A percentile compares a stretch with the other conserved stretches of the same genome.
These are phyloP conservation scores for Chloromyia formosa DNA, from an alignment of 2,888 invertebrate species.

Conservation along the genomic window DNA sequence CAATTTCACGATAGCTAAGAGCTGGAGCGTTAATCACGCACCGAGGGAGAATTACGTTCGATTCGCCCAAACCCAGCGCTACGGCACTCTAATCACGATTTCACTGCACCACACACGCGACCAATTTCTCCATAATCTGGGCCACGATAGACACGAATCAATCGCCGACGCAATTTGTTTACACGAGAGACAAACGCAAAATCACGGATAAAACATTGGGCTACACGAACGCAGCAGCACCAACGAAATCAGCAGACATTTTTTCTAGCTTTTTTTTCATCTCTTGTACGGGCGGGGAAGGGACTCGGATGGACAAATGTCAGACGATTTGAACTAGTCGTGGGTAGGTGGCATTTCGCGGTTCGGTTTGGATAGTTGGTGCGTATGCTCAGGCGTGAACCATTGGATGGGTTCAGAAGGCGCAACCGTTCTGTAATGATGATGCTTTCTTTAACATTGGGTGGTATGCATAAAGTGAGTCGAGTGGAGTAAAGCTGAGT, in stretches of 20 bases:
- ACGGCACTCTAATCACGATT: background rate
- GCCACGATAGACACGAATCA: background rate
- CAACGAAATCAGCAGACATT: conserved; percentile 46
- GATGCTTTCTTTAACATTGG: no score
- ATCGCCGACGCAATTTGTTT: conserved; percentile 24
- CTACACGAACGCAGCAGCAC: conserved; percentile 39
- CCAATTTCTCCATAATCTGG: conserved; percentile 28
- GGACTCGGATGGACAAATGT: conserved; percentile 33
- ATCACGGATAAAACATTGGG: conserved; percentile 24
- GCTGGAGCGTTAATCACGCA: no score
- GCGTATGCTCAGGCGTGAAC: no score
- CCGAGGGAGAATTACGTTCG: background rate
- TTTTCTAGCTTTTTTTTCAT: conserved; percentile 43
- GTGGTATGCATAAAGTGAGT: no score
- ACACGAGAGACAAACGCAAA: conserved; percentile 17
- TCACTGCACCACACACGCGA: background rate
- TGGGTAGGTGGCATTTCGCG: background rate
- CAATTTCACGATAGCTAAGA: no score
- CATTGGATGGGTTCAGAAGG: no score
- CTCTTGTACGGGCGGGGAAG: conserved; percentile 31
- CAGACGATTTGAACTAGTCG: background rate
- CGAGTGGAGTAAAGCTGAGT: no score
- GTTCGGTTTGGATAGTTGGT: background rate
- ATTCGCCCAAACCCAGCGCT: background rate
- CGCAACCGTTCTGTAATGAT: no score